These are phyloP conservation scores for Hedya salicella DNA, from an alignment of 2,888 invertebrate genomes.

Conservation along the genomic window DNA sequence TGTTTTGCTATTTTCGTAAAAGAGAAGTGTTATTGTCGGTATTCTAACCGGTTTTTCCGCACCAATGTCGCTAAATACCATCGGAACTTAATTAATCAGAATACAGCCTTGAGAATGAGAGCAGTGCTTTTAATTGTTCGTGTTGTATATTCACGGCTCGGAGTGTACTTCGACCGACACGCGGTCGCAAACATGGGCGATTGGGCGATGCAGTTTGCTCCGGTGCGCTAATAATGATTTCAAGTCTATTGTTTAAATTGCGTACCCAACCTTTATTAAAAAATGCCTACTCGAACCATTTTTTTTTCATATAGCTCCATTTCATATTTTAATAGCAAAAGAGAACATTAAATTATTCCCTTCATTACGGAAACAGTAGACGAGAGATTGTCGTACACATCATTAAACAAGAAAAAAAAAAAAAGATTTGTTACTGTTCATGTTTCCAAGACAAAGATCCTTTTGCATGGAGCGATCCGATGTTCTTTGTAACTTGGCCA, in stretches of 20 bases:
- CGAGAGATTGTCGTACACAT: conserved; percentile 52
- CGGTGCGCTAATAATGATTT: conserved; percentile 62
- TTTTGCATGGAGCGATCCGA: conserved; percentile 50
- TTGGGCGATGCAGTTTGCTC: conserved; percentile 52
- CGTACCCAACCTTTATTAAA: conserved; percentile 56
- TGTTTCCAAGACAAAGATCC: conserved; percentile 55
- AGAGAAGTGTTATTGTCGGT: too few species aligned
- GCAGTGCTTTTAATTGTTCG: neutral
- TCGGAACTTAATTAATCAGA: neutral
- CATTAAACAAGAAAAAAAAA: conserved; percentile 59
- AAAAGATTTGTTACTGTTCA: conserved; percentile 60
- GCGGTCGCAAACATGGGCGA: conserved; percentile 60
- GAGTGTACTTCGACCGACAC: conserved; percentile 55
- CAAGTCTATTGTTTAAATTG: conserved; percentile 54
- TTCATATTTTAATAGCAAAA: conserved; percentile 13
- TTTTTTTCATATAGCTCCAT: neutral
- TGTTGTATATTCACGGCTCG: conserved; percentile 34
- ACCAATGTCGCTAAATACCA: too few species aligned
- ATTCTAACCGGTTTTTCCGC: too few species aligned
- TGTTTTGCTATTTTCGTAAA: too few species aligned
- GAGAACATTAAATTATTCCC: conserved; percentile 28
- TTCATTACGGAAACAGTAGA: conserved; percentile 37
- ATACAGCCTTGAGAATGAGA: neutral
- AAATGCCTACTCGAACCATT: conserved; percentile 14
- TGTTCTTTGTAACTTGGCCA: conserved; percentile 52